phyloP scores from a whole-genome alignment of 2,113 vertebrate species.

The Sardina pilchardus region DNA sequence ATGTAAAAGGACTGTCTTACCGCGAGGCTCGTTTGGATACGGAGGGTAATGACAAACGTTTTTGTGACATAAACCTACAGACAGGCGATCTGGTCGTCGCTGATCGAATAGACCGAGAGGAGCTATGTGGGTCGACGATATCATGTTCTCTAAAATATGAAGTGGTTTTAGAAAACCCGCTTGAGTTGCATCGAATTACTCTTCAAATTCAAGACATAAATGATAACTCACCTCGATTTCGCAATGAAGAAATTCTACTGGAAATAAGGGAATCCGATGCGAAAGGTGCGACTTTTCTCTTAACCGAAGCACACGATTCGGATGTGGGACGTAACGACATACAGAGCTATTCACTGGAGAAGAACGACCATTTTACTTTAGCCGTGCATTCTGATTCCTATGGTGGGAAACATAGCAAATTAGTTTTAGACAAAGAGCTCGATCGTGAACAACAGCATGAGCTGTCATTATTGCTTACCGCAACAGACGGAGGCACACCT shows the following conservation, averaged over 20 bases:
- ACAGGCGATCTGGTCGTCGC: constrained; percentile 68
- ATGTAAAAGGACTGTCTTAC: constrained; percentile 48
- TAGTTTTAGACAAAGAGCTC: constrained; percentile 64
- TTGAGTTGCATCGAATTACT: constrained; percentile 61
- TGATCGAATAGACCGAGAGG: constrained; percentile 74
- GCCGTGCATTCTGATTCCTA: constrained; percentile 51
- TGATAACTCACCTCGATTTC: constrained; percentile 74
- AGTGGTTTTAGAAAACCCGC: constrained; percentile 60
- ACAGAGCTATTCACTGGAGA: constrained; percentile 63
- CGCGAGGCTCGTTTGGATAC: constrained; percentile 50
- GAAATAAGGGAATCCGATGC: constrained; percentile 62
- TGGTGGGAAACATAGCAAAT: constrained; percentile 54
- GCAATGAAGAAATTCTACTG: constrained; percentile 43
- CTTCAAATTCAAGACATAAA: constrained; percentile 76
- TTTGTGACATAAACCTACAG: constrained; percentile 66
- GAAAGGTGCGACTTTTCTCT: constrained; percentile 62
- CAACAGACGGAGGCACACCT: constrained; percentile 64
- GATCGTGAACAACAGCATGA: constrained; percentile 57
- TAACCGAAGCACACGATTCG: constrained; percentile 70
- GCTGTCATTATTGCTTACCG: constrained; percentile 54
- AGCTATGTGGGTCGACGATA: constrained; percentile 63
- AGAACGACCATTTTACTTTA: constrained; percentile 65
- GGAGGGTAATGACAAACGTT: constrained; percentile 30
- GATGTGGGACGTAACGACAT: constrained; percentile 70
- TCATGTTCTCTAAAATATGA: constrained; percentile 71